phyloP scores from a whole-genome alignment of 1,140 invertebrate genomes.

The Lasioglossum albipes region DNA sequence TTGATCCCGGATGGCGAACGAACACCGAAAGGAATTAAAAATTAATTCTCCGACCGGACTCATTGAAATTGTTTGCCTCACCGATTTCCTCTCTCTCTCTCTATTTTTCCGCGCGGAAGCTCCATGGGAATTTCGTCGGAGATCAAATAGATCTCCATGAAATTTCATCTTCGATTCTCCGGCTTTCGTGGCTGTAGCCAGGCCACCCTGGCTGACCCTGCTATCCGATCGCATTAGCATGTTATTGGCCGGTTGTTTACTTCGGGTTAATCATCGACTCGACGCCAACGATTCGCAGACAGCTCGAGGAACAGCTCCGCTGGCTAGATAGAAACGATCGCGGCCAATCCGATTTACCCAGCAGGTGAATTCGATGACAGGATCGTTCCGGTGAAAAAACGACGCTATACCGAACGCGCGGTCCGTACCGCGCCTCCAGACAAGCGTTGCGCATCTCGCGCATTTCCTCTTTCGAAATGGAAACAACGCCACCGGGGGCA shows the following conservation, averaged over 20 bases:
- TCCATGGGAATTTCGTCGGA: not conserved
- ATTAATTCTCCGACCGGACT: not conserved
- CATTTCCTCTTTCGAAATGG: too few species aligned
- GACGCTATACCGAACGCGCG: not conserved
- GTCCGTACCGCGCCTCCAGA: too few species aligned
- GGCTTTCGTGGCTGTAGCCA: slow-evolving; percentile 11
- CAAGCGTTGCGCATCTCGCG: too few species aligned
- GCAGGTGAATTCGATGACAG: not conserved
- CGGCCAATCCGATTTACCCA: slow-evolving; percentile 5
- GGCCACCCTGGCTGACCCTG: slow-evolving; percentile 34
- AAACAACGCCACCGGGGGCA: too few species aligned
- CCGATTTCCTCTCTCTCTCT: not conserved
- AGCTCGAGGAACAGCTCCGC: slow-evolving; percentile 24
- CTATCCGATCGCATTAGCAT: slow-evolving; percentile 71
- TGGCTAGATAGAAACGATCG: not conserved
- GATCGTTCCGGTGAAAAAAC: not conserved
- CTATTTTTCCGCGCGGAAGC: not conserved
- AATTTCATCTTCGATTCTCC: slow-evolving; percentile 55
- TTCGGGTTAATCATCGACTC: slow-evolving; percentile 69
- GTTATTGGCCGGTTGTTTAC: slow-evolving; percentile 75
- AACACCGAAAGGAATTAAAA: not conserved
- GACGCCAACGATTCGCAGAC: slow-evolving; percentile 45
- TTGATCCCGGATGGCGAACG: not conserved
- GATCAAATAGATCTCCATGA: slow-evolving; percentile 34
- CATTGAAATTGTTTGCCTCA: not conserved